phyloP scores from a whole-genome alignment of 1,140 invertebrate genomes.

The Gonatopus flavifemur region DNA sequence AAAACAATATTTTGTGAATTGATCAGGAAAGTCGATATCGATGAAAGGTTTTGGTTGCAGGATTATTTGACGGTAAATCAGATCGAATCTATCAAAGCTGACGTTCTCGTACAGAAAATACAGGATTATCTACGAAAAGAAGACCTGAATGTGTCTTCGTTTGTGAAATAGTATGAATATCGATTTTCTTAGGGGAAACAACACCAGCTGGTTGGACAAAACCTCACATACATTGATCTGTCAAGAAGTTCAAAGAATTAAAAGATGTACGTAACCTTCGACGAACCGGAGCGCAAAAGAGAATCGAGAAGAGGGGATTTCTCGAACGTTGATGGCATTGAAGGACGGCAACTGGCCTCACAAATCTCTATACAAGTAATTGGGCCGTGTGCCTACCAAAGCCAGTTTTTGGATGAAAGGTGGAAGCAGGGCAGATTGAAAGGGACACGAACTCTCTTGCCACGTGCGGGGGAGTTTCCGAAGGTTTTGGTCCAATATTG shows the following conservation, averaged over 20 bases:
- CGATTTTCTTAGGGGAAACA: constrained; percentile 14
- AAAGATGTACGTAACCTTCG: too few species aligned
- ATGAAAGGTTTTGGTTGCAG: too few species aligned
- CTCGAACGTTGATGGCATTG: too few species aligned
- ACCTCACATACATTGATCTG: constrained; percentile 16
- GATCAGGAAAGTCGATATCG: too few species aligned
- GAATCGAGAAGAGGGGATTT: neutral
- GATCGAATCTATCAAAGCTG: too few species aligned
- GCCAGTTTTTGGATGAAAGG: neutral
- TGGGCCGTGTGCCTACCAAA: constrained; percentile 16
- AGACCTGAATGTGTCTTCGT: too few species aligned
- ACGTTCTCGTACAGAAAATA: too few species aligned
- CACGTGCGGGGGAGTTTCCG: constrained; percentile 29
- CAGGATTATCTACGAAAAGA: too few species aligned
- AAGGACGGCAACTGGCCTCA: too few species aligned
- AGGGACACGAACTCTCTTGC: constrained; percentile 1
- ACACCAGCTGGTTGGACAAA: constrained; percentile 25
- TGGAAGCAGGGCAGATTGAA: neutral
- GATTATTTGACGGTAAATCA: too few species aligned
- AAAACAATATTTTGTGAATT: too few species aligned
- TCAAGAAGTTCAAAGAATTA: constrained; percentile 31
- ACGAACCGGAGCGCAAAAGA: constrained; percentile 2
- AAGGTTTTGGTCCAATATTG: too few species aligned
- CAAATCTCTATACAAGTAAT: constrained; percentile 30
- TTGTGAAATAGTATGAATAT: constrained; percentile 12